A percentile compares a stretch with the other conserved stretches of the same genome.
phyloP scores from a whole-genome alignment of 1,140 invertebrate species.

The Orchestia grillus region DNA sequence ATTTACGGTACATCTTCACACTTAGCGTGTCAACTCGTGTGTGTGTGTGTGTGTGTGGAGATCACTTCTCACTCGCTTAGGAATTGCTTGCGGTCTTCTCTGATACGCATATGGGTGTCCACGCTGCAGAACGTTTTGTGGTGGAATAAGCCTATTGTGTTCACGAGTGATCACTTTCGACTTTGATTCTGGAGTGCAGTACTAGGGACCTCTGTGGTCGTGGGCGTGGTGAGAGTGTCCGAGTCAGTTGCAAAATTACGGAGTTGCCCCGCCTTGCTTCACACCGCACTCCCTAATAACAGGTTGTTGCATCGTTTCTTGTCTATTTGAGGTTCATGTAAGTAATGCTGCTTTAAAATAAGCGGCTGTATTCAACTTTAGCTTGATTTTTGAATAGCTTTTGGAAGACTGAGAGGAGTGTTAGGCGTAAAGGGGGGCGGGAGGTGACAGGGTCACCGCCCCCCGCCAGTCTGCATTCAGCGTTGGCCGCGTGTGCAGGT shows the following conservation, averaged over 20 bases:
- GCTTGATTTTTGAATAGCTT: not conserved
- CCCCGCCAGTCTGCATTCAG: slow-evolving; percentile 45
- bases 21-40: not conserved
- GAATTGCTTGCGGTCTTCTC: not conserved
- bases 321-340: not conserved
- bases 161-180: not conserved
- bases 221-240: slow-evolving; percentile 40
- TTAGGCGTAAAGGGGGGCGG: slow-evolving; percentile 11
- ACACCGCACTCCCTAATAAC: not conserved
- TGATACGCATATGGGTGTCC: not conserved
- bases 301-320: not conserved
- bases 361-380: not conserved
- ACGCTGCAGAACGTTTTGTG: not conserved
- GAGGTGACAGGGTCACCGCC: slow-evolving; percentile 34
- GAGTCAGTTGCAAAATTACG: not conserved
- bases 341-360: not conserved
- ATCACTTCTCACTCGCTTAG: not conserved
- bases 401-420: not conserved
- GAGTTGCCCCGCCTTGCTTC: not conserved
- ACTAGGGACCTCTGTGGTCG: not conserved
- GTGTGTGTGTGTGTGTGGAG: not conserved
- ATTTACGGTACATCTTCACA: not conserved
- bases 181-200: slow-evolving; percentile 11
- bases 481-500: not conserved
- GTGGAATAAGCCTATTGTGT: not conserved